Evolutionary conservation across 2,888 invertebrate genomes (phyloP).

Genomic region (Oxyscelio sp.): DNA sequence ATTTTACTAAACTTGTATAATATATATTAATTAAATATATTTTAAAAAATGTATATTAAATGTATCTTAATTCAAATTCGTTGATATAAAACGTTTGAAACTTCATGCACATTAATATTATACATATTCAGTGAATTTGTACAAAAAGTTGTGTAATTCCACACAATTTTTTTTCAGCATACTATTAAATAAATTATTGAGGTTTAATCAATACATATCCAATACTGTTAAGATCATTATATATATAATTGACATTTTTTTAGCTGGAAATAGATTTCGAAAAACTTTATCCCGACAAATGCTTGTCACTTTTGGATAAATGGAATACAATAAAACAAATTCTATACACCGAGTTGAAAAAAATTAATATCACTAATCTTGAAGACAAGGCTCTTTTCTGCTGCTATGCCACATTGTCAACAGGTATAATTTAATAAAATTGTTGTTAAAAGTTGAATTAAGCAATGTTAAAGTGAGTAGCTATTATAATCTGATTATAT

Average conservation of each 20-base stretch:
- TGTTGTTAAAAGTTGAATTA: neutral
- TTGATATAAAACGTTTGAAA: no score
- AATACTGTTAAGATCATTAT: neutral
- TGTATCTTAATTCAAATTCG: no score
- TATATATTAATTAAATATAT: no score
- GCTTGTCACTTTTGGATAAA: neutral
- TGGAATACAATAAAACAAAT: constrained; percentile 25
- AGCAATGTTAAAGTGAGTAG: neutral
- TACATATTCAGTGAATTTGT: no score
- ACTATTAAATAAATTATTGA: no score
- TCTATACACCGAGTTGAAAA: constrained; percentile 7
- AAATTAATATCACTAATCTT: constrained; percentile 19
- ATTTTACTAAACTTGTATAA: no score
- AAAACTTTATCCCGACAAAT: constrained; percentile 27
- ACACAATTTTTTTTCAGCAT: no score
- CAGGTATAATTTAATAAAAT: constrained; percentile 4
- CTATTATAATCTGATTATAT: constrained; percentile 2
- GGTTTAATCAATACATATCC: no score
- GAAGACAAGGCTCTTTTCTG: constrained; percentile 28
- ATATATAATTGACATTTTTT: neutral
- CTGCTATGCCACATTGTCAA: neutral
- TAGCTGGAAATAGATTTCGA: constrained; percentile 48
- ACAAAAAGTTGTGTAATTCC: no score
- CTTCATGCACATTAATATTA: no score
- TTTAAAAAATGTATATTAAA: no score